These are phyloP conservation scores for Craterocephalus amniculus DNA, from an alignment of 2,797 vertebrate genomes.

Conservation along the genomic window DNA sequence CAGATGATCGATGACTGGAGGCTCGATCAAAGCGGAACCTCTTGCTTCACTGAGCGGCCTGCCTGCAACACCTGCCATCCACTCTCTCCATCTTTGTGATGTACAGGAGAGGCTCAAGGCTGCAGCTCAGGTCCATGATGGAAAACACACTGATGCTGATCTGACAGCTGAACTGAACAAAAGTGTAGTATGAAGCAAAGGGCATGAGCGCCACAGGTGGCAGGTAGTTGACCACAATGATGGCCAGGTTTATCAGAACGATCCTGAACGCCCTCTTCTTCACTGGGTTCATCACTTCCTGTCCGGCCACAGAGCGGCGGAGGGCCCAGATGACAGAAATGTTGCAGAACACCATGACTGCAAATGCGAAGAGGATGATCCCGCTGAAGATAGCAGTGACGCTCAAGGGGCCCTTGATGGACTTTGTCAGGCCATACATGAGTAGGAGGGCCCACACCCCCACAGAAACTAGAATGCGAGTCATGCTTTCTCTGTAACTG, in stretches of 20 bases:
- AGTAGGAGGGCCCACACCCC: slow-evolving; percentile 73
- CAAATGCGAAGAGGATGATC: slow-evolving; percentile 76
- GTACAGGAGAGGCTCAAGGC: slow-evolving; percentile 82
- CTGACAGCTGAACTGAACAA: slow-evolving; percentile 70
- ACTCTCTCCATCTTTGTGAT: slow-evolving; percentile 74
- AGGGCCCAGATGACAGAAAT: slow-evolving; percentile 81
- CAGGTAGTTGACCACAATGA: slow-evolving; percentile 80
- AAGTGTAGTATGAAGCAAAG: slow-evolving; percentile 72
- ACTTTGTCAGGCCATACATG: slow-evolving; percentile 70
- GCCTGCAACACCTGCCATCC: slow-evolving; percentile 45
- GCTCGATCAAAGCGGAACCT: slow-evolving; percentile 38
- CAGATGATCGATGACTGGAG: too few species aligned
- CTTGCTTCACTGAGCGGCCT: slow-evolving; percentile 20
- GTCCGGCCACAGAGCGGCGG: slow-evolving; percentile 75
- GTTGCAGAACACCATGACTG: slow-evolving; percentile 83
- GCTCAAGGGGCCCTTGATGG: slow-evolving; percentile 57
- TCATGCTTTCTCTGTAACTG: slow-evolving; percentile 67
- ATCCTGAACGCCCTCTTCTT: slow-evolving; percentile 83
- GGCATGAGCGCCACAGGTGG: slow-evolving; percentile 80
- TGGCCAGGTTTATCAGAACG: slow-evolving; percentile 77
- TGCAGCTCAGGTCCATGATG: slow-evolving; percentile 84
- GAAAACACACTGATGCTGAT: slow-evolving; percentile 74
- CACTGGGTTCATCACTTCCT: slow-evolving; percentile 80
- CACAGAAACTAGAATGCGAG: slow-evolving; percentile 59
- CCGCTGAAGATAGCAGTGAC: slow-evolving; percentile 73